phyloP scores from a whole-genome alignment of 2,888 invertebrate genomes.

The Oasisia sp. region DNA sequence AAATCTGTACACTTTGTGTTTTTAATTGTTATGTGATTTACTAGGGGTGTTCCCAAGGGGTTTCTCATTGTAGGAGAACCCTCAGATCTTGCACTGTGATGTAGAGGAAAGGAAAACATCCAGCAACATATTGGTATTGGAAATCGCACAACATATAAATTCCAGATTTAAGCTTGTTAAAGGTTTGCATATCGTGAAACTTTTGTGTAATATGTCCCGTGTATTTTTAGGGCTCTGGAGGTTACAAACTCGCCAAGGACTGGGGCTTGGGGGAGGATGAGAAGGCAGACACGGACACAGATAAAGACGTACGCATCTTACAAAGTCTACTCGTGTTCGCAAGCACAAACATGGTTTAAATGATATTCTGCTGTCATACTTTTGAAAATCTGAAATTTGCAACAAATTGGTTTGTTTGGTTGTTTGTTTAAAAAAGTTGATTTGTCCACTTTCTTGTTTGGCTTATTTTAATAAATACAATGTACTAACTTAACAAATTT shows the following conservation, averaged over 20 bases:
- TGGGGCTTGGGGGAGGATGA: conserved; percentile 56
- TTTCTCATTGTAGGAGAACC: background rate
- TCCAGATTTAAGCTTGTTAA: too few relatives aligned
- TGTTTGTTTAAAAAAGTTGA: too few relatives aligned
- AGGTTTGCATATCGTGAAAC: background rate
- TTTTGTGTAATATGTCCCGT: background rate
- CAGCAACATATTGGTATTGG: too few relatives aligned
- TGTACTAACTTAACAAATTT: too few relatives aligned
- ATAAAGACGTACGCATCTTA: background rate
- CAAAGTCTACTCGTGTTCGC: background rate
- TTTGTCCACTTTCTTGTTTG: too few relatives aligned
- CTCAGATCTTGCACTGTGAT: too few relatives aligned
- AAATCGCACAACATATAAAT: too few relatives aligned
- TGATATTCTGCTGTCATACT: background rate
- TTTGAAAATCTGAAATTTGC: background rate
- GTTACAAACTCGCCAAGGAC: conserved; percentile 52
- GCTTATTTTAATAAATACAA: too few relatives aligned
- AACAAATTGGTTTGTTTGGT: background rate
- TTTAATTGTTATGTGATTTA: too few relatives aligned
- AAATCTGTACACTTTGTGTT: too few relatives aligned
- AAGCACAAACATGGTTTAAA: background rate
- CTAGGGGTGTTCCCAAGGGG: too few relatives aligned
- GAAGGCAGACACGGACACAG: conserved; percentile 23
- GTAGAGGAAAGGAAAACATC: too few relatives aligned
- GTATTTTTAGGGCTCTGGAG: conserved; percentile 46